Base-by-base conservation (phyloP, 2,797 vertebrate species). In the Enteromius radiatus region DNA sequence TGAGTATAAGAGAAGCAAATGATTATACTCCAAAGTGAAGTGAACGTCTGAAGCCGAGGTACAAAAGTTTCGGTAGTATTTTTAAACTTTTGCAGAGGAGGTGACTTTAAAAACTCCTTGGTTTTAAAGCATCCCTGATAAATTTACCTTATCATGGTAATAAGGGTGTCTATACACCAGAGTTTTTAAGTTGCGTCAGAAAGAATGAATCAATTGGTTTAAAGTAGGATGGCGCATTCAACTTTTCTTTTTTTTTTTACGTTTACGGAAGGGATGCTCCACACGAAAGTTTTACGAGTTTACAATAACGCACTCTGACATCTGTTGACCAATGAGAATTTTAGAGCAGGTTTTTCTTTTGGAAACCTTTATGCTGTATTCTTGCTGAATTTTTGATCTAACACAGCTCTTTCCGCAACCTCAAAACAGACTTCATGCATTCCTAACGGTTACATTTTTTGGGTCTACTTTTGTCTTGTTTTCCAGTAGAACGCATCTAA, bases 21-120 rank as follows among this genome's bases (percentile, higher is more conserved):
- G 87, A 91, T 90, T 93, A 89, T 89, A 93, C 86, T 89, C 87
- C 86, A 91, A 90, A 90, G 89, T 88, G 87, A 90, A 87, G 89
- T 89, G 80, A 87, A 82, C 84, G 90, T 90, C 85, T 87, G 85
- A 93, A 92, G 68, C 76, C 63, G 78, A 89, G 84, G 91, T 90
- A 85, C 82, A 83, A 23, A 89, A 89, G 86, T 85, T 91, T 89
- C 86, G 78, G 85, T 77, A 92, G 41, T 47, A 78, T 71, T 78
- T 87, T 82, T 85, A 52, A 33, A 89, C 67, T 76, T 79, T 63
- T 78, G 31, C 56, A 33, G 61, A 88, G 63, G 65, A 82, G 70
- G 84, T 86, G 85, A 86, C 85, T 85, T 88, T 85, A 79, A 82
- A 85, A 86, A 69, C 78, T 65, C 54, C 63, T 41, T 73, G 41